Percentiles rank a stretch among this genome's conserved stretches.
phyloP scores from a whole-genome alignment of 2,797 vertebrate species.

The Limnodromus scolopaceus region DNA sequence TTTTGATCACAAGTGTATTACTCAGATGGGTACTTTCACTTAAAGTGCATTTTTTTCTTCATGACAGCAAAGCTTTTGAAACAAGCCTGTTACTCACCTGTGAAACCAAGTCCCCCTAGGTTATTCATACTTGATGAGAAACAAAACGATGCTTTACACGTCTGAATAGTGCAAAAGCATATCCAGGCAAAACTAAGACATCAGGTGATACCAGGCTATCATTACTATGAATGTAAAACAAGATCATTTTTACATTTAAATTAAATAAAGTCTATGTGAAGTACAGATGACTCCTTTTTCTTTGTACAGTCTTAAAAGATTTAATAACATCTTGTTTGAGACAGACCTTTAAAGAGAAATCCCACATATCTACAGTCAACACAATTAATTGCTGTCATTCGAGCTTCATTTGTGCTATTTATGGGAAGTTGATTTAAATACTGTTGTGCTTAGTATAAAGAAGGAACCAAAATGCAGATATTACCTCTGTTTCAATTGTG shows the following conservation, averaged over 20 bases:
- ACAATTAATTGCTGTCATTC: not conserved
- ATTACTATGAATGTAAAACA: not conserved
- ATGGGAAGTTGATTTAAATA: not conserved
- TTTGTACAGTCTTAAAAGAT: not conserved
- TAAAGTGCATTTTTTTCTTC: slow-evolving; percentile 14
- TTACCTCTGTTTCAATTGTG: not conserved
- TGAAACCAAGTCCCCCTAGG: not conserved
- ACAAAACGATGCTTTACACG: not conserved
- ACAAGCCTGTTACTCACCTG: not conserved
- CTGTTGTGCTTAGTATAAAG: not conserved
- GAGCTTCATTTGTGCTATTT: not conserved
- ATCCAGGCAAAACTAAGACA: not conserved
- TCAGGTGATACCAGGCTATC: not conserved
- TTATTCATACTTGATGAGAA: not conserved
- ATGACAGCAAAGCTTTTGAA: not conserved
- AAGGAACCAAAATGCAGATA: not conserved
- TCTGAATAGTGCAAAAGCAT: not conserved
- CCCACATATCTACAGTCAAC: not conserved
- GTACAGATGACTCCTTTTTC: not conserved
- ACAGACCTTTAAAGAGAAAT: not conserved
- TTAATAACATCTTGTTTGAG: not conserved
- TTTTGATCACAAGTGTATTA: not conserved
- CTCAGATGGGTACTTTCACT: not conserved
- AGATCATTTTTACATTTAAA: not conserved
- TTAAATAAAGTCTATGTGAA: not conserved